Conservation (phyloP, 2,113 vertebrate species). For the Tiliqua scincoides region DNA sequence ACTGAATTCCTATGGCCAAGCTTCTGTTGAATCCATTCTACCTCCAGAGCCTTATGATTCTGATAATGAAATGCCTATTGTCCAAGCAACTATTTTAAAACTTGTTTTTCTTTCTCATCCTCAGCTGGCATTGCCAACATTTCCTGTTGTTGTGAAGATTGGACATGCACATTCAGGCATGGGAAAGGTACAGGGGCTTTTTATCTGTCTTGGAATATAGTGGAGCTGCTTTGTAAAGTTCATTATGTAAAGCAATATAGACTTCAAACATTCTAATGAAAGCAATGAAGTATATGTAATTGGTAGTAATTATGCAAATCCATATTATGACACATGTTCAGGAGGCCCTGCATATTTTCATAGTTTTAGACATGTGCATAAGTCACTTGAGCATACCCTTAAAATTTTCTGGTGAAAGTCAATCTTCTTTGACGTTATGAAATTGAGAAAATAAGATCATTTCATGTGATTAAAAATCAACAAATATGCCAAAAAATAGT, state of each 20-base stretch:
- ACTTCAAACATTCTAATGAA: neutral
- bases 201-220: constrained; percentile 33
- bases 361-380: neutral
- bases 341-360: constrained; percentile 14
- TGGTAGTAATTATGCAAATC: constrained; percentile 7
- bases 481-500: neutral
- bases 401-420: fast-evolving
- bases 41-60: neutral
- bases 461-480: neutral
- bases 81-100: neutral
- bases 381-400: neutral
- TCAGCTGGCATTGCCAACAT: constrained; percentile 94
- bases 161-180: constrained; percentile 98
- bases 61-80: neutral
- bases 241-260: neutral
- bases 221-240: neutral
- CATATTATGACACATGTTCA: neutral
- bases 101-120: constrained; percentile 48
- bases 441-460: neutral
- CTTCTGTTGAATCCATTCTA: neutral
- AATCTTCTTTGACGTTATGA: neutral
- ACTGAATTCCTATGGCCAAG: neutral
- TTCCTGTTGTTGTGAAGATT: constrained; percentile 98
- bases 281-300: neutral
- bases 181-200: constrained; percentile 90